Evolutionary conservation across 2,797 vertebrate species (phyloP).

Genomic region (Luscinia luscinia): DNA sequence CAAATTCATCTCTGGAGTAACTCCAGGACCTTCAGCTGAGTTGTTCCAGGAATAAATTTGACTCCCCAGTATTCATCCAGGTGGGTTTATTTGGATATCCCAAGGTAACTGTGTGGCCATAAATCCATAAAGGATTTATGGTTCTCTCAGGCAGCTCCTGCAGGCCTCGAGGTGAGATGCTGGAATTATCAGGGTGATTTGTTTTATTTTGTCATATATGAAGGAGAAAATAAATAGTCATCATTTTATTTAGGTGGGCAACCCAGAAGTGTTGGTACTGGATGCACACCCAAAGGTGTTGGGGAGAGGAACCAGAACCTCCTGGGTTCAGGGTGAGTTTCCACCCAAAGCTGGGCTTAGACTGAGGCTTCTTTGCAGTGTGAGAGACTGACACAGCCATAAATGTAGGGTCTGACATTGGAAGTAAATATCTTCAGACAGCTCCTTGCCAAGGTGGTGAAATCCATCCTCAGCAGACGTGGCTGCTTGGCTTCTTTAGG

Average conservation of each 20-base stretch:
- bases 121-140: background rate
- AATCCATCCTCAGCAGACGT: background rate
- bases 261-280: background rate
- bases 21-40: background rate
- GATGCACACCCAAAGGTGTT: background rate
- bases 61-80: background rate
- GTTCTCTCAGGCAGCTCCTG: background rate
- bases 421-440: background rate
- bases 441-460: background rate
- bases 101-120: background rate
- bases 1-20: background rate
- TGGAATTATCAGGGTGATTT: constrained; percentile 36
- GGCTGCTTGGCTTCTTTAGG: constrained; percentile 13
- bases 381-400: background rate
- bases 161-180: background rate
- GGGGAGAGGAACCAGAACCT: background rate
- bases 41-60: background rate
- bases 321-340: background rate
- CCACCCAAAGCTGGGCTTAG: background rate
- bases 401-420: background rate
- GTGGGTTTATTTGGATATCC: constrained; percentile 26
- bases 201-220: constrained; percentile 11
- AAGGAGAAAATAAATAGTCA: constrained; percentile 8
- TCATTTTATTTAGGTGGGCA: background rate
- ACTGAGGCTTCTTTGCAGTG: background rate